phyloP scores from a whole-genome alignment of 2,797 vertebrate species.

The Cyprinodon diabolis region DNA sequence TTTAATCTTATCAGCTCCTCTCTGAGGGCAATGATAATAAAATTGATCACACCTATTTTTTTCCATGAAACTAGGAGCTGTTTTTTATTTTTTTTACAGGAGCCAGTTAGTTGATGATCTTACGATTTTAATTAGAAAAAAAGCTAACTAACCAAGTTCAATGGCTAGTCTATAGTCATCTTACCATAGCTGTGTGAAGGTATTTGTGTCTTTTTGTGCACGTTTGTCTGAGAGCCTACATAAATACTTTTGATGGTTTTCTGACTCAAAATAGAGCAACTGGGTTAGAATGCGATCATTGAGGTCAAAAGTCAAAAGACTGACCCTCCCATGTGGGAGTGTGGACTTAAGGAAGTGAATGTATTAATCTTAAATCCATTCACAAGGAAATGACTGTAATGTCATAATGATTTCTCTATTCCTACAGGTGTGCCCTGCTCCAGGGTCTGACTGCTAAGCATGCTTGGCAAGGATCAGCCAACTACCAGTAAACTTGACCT shows the following conservation, averaged over 20 bases:
- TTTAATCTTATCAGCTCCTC: neutral
- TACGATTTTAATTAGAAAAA: neutral
- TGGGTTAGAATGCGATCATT: neutral
- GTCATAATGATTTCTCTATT: neutral
- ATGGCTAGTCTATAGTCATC: neutral
- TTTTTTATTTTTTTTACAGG: too few species aligned
- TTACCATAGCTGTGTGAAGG: conserved; percentile 3
- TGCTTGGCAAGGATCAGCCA: conserved; percentile 77
- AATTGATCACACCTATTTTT: neutral
- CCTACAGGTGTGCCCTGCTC: conserved; percentile 68
- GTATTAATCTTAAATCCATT: neutral
- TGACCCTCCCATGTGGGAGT: conserved; percentile 13
- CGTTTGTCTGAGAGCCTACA: neutral
- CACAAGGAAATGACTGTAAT: neutral
- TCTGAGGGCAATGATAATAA: neutral
- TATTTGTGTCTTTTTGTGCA: neutral
- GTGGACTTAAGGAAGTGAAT: neutral
- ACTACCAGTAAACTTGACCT: conserved; percentile 77
- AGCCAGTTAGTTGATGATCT: neutral
- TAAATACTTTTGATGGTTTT: neutral
- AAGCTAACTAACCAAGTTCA: neutral
- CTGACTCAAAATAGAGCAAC: conserved; percentile 2
- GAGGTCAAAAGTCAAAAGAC: conserved; percentile 11
- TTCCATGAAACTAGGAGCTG: neutral
- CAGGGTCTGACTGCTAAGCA: conserved; percentile 58